Evolutionary conservation across 2,888 invertebrate species (phyloP), one percentile per base, ranked within the genome.

Genomic region (Mylabris sibirica): DNA sequence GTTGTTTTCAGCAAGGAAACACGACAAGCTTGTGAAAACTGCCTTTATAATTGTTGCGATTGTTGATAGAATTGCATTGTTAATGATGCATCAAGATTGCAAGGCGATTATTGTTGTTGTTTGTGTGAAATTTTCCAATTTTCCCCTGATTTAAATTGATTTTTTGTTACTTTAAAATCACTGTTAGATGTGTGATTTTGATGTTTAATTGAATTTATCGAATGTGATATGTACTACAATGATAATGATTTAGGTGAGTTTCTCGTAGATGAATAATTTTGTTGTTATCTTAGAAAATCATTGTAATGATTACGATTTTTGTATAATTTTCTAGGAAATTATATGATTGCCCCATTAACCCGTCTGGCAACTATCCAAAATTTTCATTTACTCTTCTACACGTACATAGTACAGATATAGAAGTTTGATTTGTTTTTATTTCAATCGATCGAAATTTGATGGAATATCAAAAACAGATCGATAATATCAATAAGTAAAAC

Each of bases 161-260:
- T 44, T 44, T 44, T 44, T n/a, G n/a, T n/a, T 17, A 11, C n/a
- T 2, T 17, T 41, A 41, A 41, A 41, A 41, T n/a, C n/a, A 5
- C n/a, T 41, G 12, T 12, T 41, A 14, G 12, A 41, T 41, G 12
- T 41, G 12, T 4, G n/a, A 41, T 14, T 41, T 41, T 41, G 5
- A 5, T 41, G 30, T 30, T 30, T 30, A 30, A 30, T 30, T 30
- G 30, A 30, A 59, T 60, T 11, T 11, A 30, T 53, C 59, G 62
- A 41, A 70, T 70, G 67, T 70, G 64, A 67, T 53, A 53, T 70
- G 69, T 63, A 61, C 61, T 61, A 64, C 61, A 67, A 67, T 41
- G 69, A 70, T n/a, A n/a, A n/a, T 67, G 69, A 66, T 24, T 59
- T 67, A 70, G 69, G 69, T 70, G 64, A 66, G 69, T 53, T 53